A percentile compares a stretch with the other conserved stretches of the same genome.
Conservation (phyloP, 2,113 vertebrate species). For the Takifugu bimaculatus region DNA sequence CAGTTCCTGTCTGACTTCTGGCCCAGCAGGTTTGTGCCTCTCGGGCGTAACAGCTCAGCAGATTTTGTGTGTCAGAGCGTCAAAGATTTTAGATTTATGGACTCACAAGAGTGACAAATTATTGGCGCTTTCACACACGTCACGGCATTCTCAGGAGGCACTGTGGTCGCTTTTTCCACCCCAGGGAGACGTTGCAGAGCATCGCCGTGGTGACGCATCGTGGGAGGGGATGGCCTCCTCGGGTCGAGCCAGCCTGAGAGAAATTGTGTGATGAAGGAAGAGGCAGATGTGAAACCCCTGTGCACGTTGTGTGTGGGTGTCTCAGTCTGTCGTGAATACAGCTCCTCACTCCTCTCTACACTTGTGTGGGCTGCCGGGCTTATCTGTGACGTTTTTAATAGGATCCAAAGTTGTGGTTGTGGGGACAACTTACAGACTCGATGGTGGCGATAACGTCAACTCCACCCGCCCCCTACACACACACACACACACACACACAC, state of each 20-base stretch:
- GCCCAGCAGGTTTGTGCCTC: not conserved
- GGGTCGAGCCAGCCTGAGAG: conserved; percentile 31
- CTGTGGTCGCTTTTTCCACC: conserved; percentile 51
- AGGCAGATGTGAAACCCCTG: conserved; percentile 60
- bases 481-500: too few species aligned
- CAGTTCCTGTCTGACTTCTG: too few species aligned
- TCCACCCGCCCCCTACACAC: too few species aligned
- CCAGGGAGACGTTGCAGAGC: conserved; percentile 51
- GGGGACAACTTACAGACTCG: conserved; percentile 24
- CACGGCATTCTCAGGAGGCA: conserved; percentile 17
- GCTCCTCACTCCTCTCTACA: too few species aligned
- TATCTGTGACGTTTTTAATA: conserved; percentile 29
- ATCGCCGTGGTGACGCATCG: conserved; percentile 42
- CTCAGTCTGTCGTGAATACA: conserved; percentile 14
- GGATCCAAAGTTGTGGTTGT: conserved; percentile 39
- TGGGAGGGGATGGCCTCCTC: conserved; percentile 53
- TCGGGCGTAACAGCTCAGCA: not conserved
- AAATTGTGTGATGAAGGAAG: conserved; percentile 47
- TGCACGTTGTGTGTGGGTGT: conserved; percentile 30
- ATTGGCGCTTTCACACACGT: conserved; percentile 55
- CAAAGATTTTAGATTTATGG: not conserved
- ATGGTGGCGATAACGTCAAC: not conserved
- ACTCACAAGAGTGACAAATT: not conserved
- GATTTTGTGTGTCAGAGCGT: not conserved
- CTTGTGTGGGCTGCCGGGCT: conserved; percentile 27